Conservation (phyloP, 2,113 vertebrate genomes). For the Dipodomys merriami region DNA sequence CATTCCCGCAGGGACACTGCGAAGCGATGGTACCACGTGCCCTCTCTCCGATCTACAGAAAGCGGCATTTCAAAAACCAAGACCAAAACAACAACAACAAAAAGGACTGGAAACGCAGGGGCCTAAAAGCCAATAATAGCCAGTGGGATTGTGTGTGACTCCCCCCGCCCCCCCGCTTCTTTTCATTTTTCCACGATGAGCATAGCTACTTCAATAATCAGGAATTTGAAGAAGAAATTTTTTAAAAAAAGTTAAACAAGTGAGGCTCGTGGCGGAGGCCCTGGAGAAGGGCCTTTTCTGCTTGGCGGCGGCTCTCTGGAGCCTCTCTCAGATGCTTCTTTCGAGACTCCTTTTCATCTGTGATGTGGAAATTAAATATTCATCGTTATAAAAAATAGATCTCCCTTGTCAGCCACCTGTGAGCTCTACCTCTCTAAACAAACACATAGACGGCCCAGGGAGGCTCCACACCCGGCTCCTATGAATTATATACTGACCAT, state of each 20-base stretch:
- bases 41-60: neutral
- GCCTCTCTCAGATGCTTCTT: constrained; percentile 68
- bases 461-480: neutral
- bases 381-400: constrained; percentile 75
- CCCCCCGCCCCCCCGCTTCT: neutral
- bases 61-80: neutral
- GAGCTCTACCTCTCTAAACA: constrained; percentile 68
- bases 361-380: constrained; percentile 80
- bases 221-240: neutral
- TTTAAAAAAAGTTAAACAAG: constrained; percentile 23
- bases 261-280: neutral
- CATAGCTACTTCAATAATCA: constrained; percentile 31
- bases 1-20: neutral
- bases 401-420: constrained; percentile 73
- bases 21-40: accelerated
- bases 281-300: constrained; percentile 12
- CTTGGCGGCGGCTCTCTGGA: constrained; percentile 46
- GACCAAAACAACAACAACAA: neutral
- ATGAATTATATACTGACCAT: constrained; percentile 65
- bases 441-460: constrained; percentile 39
- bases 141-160: neutral
- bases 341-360: constrained; percentile 77
- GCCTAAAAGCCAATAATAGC: neutral
- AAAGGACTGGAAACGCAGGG: neutral
- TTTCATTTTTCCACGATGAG: neutral